Base-by-base conservation (phyloP, 2,797 vertebrate species). In the Nannoperca australis region DNA sequence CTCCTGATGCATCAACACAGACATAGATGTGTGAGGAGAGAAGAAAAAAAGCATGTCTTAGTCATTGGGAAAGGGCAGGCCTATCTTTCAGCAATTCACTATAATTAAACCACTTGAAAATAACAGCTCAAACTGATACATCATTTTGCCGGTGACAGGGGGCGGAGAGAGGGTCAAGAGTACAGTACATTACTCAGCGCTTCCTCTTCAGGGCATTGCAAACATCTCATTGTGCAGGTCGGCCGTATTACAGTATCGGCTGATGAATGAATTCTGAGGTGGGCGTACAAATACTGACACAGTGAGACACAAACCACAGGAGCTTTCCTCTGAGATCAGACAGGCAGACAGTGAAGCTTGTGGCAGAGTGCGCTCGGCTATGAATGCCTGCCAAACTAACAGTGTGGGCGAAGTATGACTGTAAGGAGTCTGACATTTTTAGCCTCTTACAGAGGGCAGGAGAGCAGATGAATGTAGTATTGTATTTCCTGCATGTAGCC, bases 211-310 rank as follows among this genome's bases (percentile, higher is more conserved):
- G 84, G 84, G 77, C 65, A 59, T 4, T 70, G 71, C 65, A 85
- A 84, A 50, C 76, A 70, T 85, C 71, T 88, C 84, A 75, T 70
- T 73, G 56, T 79, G 81, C 78, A 64, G 90, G 90, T 92, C 88
- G 83, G 88, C 42, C 32, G 40, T 67, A 58, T 85, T 85, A 89
- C 53, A 49, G 74, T 84, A 54, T 63, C 64, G 80, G 75, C 67
- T 76, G 74, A 86, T 90, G 85, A 92, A 92, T 91, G 85, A 85
- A 91, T 71, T 72, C 49, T 36, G 73, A 71, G 58, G 92, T 89
- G 86, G 91, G 90, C 76, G 83, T 86, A 79, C 73, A 87, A 88
- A 89, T 62, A 81, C 82, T 72, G 79, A 83, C 73, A 76, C 78
- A 76, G 47, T 15, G 49, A 88, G 61, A 75, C 65, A 66, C 73